A percentile compares a stretch with the other conserved stretches of the same genome.
Evolutionary conservation across 2,113 vertebrate species (phyloP).

Genomic region (Quiscalus mexicanus): DNA sequence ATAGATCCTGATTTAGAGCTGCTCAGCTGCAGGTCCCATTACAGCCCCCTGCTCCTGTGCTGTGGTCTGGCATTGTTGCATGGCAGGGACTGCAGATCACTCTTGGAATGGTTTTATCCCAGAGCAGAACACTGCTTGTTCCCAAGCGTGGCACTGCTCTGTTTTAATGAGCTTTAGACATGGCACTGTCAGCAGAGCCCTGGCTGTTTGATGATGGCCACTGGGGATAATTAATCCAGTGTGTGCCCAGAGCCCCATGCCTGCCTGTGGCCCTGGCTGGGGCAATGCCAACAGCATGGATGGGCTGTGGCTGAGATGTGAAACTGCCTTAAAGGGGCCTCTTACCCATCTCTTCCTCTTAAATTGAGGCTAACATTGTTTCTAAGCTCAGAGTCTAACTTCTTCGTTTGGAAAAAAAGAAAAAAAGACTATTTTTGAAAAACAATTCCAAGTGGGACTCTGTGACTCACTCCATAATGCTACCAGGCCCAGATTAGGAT

Average conservation of each 20-base stretch:
- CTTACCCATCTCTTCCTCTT: not conserved
- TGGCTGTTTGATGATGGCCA: not conserved
- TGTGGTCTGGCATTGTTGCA: rapidly evolving
- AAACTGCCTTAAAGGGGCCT: not conserved
- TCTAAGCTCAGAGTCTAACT: not conserved
- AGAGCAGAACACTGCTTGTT: not conserved
- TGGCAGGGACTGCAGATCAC: not conserved
- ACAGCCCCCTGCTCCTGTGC: not conserved
- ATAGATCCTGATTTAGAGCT: not conserved
- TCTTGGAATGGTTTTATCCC: not conserved
- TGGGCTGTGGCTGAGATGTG: not conserved
- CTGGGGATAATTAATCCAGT: conserved; percentile 19
- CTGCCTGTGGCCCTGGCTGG: not conserved
- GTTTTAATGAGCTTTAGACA: conserved; percentile 39
- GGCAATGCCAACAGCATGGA: not conserved
- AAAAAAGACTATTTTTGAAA: not conserved
- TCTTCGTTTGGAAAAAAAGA: not conserved
- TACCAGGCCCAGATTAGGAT: not conserved
- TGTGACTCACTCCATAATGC: rapidly evolving
- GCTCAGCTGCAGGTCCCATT: not conserved
- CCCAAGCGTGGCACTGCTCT: not conserved
- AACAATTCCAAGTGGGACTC: not conserved
- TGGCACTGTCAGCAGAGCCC: not conserved
- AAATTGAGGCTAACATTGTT: not conserved
- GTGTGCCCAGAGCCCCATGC: not conserved